These are phyloP conservation scores for Hololepta plana DNA, from an alignment of 2,888 invertebrate genomes.

Conservation along the genomic window DNA sequence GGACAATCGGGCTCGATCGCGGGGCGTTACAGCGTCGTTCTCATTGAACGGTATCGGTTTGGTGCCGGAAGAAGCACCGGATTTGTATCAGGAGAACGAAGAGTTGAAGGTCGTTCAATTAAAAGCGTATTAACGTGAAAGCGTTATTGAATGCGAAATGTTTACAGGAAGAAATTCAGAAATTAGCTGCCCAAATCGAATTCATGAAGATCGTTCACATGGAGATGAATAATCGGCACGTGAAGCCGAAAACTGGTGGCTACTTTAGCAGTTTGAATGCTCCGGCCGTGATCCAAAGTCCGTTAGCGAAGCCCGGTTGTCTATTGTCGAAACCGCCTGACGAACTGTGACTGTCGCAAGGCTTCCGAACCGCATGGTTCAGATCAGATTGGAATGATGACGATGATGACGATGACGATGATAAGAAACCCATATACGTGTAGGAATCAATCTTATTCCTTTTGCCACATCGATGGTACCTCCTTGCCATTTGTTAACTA, in stretches of 20 bases:
- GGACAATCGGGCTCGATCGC: conserved; percentile 68
- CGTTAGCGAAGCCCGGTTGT: conserved; percentile 20
- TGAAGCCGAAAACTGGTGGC: conserved; percentile 67
- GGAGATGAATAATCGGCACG: conserved; percentile 81
- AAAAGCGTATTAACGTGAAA: background rate
- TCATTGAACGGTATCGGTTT: conserved; percentile 74
- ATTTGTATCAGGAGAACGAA: conserved; percentile 79
- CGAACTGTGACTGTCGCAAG: too few relatives aligned
- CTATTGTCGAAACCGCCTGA: conserved; percentile 16
- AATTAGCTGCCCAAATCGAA: conserved; percentile 79
- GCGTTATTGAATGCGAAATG: too few relatives aligned
- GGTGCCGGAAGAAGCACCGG: conserved; percentile 68
- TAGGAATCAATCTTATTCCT: too few relatives aligned
- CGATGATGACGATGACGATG: too few relatives aligned
- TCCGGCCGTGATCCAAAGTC: conserved; percentile 24
- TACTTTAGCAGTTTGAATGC: conserved; percentile 50
- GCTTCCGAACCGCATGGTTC: too few relatives aligned
- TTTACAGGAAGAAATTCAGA: conserved; percentile 73
- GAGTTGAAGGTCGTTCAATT: conserved; percentile 55
- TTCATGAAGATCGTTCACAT: conserved; percentile 89
- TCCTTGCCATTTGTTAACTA: too few relatives aligned
- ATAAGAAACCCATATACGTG: too few relatives aligned
- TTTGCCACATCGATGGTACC: too few relatives aligned
- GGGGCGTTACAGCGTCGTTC: conserved; percentile 71
- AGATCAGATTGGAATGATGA: too few relatives aligned